Evolutionary conservation across 2,888 invertebrate species (phyloP).

Genomic region (Drosophila quinaria): DNA sequence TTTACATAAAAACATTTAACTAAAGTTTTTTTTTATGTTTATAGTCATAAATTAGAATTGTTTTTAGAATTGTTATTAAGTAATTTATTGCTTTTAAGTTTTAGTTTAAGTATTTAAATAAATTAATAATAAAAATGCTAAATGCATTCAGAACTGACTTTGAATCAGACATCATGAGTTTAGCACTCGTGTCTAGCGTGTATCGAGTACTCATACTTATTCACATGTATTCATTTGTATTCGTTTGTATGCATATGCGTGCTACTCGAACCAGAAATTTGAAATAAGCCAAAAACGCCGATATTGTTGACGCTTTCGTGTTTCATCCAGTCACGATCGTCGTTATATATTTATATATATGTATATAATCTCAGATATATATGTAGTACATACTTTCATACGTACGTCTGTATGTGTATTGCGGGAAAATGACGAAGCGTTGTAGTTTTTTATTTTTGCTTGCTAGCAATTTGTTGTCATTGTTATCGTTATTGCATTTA

Average conservation of each 20-base stretch:
- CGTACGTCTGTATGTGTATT: conserved; percentile 13
- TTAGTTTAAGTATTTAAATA: too few species aligned
- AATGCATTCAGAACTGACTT: conserved; percentile 15
- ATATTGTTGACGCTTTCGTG: conserved; percentile 13
- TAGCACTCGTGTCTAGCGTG: conserved; percentile 33
- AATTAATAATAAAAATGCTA: not conserved
- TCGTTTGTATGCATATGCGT: conserved; percentile 44
- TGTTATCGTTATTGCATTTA: conserved; percentile 39
- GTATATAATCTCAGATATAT: conserved; percentile 2
- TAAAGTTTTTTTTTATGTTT: too few species aligned
- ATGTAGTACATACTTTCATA: not conserved
- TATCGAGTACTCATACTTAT: not conserved
- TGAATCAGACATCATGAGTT: not conserved
- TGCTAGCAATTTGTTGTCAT: conserved; percentile 46
- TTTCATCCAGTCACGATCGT: conserved; percentile 65
- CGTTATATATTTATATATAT: conserved; percentile 14
- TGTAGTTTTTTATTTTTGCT: conserved; percentile 35
- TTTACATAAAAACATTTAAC: too few species aligned
- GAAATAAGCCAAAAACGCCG: conserved; percentile 57
- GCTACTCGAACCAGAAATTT: conserved; percentile 69
- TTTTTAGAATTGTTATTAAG: too few species aligned
- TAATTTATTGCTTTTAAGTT: too few species aligned
- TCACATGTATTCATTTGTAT: conserved; percentile 8
- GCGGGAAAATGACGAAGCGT: conserved; percentile 68
- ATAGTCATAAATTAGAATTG: too few species aligned